These are phyloP conservation scores for Pardalotus punctatus DNA, from an alignment of 2,113 vertebrate genomes.

Conservation along the genomic window DNA sequence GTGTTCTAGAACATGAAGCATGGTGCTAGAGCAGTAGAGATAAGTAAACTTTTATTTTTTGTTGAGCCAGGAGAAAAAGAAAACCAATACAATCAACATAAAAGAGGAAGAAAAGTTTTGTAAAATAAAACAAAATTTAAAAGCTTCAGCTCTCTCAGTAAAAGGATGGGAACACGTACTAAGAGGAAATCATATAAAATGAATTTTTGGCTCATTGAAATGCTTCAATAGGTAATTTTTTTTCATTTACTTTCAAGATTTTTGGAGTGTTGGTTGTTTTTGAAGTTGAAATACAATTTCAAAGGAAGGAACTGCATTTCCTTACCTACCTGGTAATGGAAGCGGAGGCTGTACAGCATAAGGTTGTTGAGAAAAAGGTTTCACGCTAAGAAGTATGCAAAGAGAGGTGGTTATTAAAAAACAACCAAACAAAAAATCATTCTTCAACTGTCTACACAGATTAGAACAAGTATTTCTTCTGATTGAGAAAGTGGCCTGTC, in stretches of 20 bases:
- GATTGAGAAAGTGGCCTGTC: background rate
- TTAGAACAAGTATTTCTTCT: background rate
- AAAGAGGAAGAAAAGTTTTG: background rate
- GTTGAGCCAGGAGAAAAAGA: background rate
- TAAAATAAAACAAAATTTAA: background rate
- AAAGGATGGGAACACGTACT: background rate
- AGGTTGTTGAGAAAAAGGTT: slow-evolving; percentile 91
- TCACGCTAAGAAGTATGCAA: slow-evolving; percentile 80
- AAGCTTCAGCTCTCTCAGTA: background rate
- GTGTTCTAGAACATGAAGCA: background rate
- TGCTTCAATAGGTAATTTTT: background rate
- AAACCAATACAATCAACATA: background rate
- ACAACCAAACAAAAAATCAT: background rate
- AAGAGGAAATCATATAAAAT: background rate
- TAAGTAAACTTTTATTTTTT: background rate
- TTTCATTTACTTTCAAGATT: background rate
- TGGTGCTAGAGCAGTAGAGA: background rate
- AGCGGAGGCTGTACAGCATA: slow-evolving; percentile 86
- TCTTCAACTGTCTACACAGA: background rate
- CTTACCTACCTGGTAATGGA: slow-evolving; percentile 85
- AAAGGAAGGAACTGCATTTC: background rate
- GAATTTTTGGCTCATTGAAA: background rate
- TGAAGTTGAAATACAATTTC: background rate
- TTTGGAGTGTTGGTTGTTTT: background rate
- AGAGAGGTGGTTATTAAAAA: background rate